Percentiles rank a stretch among this genome's conserved stretches.
These are phyloP conservation scores for Neofelis nebulosa DNA, from an alignment of 2,113 vertebrate species.

Conservation along the genomic window DNA sequence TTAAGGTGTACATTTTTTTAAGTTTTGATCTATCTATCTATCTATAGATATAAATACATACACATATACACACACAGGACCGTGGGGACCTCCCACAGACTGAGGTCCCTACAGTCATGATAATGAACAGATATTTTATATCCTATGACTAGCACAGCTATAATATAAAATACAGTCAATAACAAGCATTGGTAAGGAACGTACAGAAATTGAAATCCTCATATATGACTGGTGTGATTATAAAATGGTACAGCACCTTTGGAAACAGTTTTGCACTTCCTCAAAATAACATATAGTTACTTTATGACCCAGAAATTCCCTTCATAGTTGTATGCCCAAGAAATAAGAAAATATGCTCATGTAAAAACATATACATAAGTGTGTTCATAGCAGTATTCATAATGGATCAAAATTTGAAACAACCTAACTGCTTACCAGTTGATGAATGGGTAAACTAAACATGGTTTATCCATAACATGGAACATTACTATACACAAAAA, in stretches of 20 bases:
- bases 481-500: background rate
- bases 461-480: background rate
- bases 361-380: background rate
- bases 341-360: background rate
- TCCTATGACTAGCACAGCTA: background rate
- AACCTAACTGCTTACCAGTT: background rate
- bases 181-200: background rate
- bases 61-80: background rate
- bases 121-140: background rate
- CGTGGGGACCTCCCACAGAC: background rate
- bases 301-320: background rate
- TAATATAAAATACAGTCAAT: background rate
- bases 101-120: background rate
- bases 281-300: background rate
- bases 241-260: background rate
- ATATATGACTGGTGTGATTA: background rate
- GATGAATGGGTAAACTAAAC: background rate
- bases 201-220: background rate
- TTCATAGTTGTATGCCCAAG: background rate
- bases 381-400: background rate
- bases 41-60: background rate
- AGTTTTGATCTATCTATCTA: background rate
- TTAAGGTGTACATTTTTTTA: background rate
- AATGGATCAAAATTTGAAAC: background rate
- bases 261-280: background rate